Evolutionary conservation across 2,113 vertebrate genomes (phyloP), one percentile per base, ranked within the genome.

Genomic region (Peromyscus maniculatus): DNA sequence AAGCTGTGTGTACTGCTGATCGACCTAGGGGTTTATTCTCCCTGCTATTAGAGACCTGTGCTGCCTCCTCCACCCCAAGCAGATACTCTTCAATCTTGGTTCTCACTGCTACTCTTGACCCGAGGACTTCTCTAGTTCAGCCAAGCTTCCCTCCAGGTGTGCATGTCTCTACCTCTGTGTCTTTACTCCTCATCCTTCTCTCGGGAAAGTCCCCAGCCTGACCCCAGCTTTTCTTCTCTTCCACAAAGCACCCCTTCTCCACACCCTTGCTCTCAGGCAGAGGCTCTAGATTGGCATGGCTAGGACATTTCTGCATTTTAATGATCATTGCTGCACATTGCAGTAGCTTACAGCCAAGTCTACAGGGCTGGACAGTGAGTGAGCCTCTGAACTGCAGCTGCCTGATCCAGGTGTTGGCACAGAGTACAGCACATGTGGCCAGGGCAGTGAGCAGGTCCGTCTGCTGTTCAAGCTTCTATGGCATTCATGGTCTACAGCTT

Each of bases 351-450:
- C 71, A 88, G 31, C 10, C 64, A 55, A 12, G 43, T 43, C 67
- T 90, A 28, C 0, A 3, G 21, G 46, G n/a, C 74, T 39, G 57
- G 84, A 46, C 10, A 1, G 16, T 1, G 0, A 72, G 69, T 22
- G 75, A 69, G 24, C 64, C 26, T 43, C 57, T 19, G 24, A 79
- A 72, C 8, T 0, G 2, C 15, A 26, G 46, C 36, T 52, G 36
- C 5, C 66, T 43, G 82, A 57, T 11, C 16, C 16, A 21, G 5
- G 17, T 31, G 19, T 22, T 15, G 33, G 80, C n/a, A 21, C 28
- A 36, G 57, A 67, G 9, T 46, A 79, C 21, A 15, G 33, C 31
- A 21, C 2, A 0, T 24, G 7, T 3, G 0, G 59, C 66, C 2
- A 24, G 83, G 74, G 24, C 31, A 88, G 46, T n/a, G 1, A 36